Percentiles rank a stretch among this genome's conserved stretches.
Conservation (phyloP, 2,888 invertebrate genomes). For the Odontothrips loti region DNA sequence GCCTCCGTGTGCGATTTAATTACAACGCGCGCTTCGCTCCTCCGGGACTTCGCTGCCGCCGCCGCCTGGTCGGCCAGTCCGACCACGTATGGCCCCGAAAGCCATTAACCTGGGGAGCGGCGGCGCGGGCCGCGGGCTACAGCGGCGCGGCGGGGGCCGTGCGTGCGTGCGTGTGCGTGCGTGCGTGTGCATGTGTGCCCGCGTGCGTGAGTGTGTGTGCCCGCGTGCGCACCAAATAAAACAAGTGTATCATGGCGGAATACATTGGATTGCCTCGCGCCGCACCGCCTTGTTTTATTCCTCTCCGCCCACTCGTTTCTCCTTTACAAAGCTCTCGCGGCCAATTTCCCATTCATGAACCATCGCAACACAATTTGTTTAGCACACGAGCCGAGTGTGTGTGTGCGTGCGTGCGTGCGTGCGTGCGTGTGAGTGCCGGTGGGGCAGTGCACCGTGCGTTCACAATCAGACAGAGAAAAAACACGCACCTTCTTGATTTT, state of each 20-base stretch:
- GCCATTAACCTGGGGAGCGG: not conserved
- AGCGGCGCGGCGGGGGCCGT: not conserved
- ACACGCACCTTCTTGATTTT: no score
- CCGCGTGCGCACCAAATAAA: not conserved
- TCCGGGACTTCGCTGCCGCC: not conserved
- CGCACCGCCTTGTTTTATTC: not conserved
- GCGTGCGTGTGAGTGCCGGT: no score
- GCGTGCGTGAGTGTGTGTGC: not conserved
- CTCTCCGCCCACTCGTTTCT: not conserved
- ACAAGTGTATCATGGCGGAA: not conserved
- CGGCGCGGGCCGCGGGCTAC: not conserved
- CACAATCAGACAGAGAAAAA: no score
- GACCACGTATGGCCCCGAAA: not conserved
- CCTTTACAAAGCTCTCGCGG: not conserved
- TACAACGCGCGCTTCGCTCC: not conserved
- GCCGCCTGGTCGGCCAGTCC: no score
- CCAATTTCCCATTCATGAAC: slow-evolving; percentile 11
- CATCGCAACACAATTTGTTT: slow-evolving; percentile 8
- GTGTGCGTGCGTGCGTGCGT: no score
- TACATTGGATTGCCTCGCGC: not conserved
- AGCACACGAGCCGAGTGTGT: no score
- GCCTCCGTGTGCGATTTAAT: not conserved
- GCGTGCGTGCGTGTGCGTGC: not conserved
- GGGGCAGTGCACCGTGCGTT: no score
- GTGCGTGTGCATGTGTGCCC: no score